Evolutionary conservation across 2,797 vertebrate genomes (phyloP).

Genomic region (Arctocebus calabarensis): DNA sequence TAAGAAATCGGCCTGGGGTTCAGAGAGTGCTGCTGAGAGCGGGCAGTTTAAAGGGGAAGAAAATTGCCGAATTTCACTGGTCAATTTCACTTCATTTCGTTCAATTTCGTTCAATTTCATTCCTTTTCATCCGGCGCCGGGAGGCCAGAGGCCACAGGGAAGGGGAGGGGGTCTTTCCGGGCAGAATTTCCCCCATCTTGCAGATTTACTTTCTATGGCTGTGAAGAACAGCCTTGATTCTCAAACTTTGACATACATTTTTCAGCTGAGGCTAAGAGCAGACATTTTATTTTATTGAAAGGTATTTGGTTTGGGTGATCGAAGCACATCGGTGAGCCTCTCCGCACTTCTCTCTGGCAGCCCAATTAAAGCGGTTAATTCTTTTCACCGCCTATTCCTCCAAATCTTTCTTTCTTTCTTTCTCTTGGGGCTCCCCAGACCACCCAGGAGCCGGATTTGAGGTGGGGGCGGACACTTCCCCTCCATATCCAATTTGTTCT

Average conservation of each 20-base stretch:
- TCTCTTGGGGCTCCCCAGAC: constrained; percentile 78
- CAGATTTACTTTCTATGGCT: constrained; percentile 65
- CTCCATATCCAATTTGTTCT: constrained; percentile 81
- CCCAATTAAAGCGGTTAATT: constrained; percentile 81
- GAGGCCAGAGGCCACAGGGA: constrained; percentile 75
- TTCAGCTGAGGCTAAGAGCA: constrained; percentile 19
- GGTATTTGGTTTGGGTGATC: constrained; percentile 66
- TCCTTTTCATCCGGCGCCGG: constrained; percentile 81
- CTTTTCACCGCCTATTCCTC: constrained; percentile 76
- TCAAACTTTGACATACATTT: constrained; percentile 61
- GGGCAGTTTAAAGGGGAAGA: constrained; percentile 83
- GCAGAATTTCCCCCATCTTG: constrained; percentile 67
- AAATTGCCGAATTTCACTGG: constrained; percentile 85
- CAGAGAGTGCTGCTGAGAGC: constrained; percentile 76
- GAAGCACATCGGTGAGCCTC: constrained; percentile 54
- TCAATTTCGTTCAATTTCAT: constrained; percentile 86
- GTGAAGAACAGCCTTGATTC: constrained; percentile 58
- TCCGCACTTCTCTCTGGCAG: constrained; percentile 58
- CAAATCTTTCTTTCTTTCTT: constrained; percentile 72
- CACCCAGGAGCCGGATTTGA: constrained; percentile 80
- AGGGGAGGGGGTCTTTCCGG: constrained; percentile 73
- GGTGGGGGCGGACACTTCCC: constrained; percentile 77
- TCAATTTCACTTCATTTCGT: constrained; percentile 86
- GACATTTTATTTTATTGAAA: constrained; percentile 71
- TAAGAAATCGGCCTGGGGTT: constrained; percentile 70